A percentile compares a stretch with the other conserved stretches of the same genome.
phyloP scores from a whole-genome alignment of 2,113 vertebrate genomes.

The Zonotrichia leucophrys region DNA sequence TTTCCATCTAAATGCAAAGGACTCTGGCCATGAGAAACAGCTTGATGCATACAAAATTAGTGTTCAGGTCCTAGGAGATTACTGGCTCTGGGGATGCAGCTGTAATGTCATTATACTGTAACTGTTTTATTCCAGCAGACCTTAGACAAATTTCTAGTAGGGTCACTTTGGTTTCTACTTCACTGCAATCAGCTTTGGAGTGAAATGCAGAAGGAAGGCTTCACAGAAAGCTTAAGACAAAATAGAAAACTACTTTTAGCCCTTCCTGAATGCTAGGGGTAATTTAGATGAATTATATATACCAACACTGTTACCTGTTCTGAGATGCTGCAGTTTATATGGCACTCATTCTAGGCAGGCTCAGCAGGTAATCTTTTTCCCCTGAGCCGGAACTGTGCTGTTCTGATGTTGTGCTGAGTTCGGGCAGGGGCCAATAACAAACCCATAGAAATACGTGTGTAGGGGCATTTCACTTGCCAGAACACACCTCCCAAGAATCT shows the following conservation, averaged over 20 bases:
- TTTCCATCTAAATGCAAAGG: background rate
- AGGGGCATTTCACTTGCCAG: background rate
- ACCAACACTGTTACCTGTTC: background rate
- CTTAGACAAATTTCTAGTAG: background rate
- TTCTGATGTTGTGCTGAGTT: fast-evolving
- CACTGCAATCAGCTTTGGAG: background rate
- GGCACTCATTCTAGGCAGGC: background rate
- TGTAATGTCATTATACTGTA: background rate
- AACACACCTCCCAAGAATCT: background rate
- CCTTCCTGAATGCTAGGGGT: background rate
- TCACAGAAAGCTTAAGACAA: background rate
- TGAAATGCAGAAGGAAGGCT: background rate
- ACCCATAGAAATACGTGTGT: fast-evolving
- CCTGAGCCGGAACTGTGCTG: background rate
- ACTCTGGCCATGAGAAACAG: background rate
- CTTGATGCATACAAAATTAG: background rate
- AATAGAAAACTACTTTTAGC: background rate
- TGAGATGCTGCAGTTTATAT: background rate
- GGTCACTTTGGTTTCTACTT: background rate
- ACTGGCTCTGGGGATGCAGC: background rate
- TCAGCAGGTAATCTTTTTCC: background rate
- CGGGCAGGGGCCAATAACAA: background rate
- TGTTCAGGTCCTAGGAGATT: background rate
- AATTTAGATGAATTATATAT: background rate
- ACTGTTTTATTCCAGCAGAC: background rate